Conservation (phyloP, 2,888 invertebrate genomes). For the Agrilus cyanescens region DNA sequence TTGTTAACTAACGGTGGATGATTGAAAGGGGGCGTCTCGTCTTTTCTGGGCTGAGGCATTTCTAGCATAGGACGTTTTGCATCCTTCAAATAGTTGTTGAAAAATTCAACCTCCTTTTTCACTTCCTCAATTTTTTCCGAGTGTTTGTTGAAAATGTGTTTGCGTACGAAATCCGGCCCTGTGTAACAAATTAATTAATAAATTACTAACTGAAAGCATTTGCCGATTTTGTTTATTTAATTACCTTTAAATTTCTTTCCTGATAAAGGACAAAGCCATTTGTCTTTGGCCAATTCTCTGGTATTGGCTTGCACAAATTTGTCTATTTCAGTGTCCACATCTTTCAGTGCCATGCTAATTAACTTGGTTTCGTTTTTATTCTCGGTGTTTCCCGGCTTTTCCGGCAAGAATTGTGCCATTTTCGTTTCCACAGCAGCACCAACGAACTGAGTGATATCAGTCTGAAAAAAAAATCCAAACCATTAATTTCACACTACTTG, state of each 20-base stretch:
- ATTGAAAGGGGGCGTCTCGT: slow-evolving; percentile 35
- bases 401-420: slow-evolving; percentile 78
- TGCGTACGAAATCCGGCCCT: slow-evolving; percentile 94
- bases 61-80: slow-evolving; percentile 89
- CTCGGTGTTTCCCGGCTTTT: slow-evolving; percentile 60
- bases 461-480: slow-evolving; percentile 33
- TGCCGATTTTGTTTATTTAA: not conserved
- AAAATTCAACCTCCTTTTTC: slow-evolving; percentile 91
- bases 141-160: slow-evolving; percentile 97
- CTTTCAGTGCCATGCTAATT: slow-evolving; percentile 32
- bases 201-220: not conserved
- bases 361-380: slow-evolving; percentile 40
- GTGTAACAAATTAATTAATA: not conserved
- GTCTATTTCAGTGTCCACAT: slow-evolving; percentile 66
- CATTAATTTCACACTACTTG: not conserved
- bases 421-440: slow-evolving; percentile 80
- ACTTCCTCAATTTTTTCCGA: slow-evolving; percentile 95
- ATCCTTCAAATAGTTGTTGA: slow-evolving; percentile 92
- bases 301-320: slow-evolving; percentile 94
- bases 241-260: slow-evolving; percentile 92
- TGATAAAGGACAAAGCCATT: slow-evolving; percentile 96
- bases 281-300: slow-evolving; percentile 93
- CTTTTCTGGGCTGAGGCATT: slow-evolving; percentile 54
- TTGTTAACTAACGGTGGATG: slow-evolving; percentile 32
- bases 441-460: slow-evolving; percentile 57